Evolutionary conservation across 23 tunicate genomes (phyloP), one percentile per base, ranked within the genome.

Genomic region (Corella eumyota): DNA sequence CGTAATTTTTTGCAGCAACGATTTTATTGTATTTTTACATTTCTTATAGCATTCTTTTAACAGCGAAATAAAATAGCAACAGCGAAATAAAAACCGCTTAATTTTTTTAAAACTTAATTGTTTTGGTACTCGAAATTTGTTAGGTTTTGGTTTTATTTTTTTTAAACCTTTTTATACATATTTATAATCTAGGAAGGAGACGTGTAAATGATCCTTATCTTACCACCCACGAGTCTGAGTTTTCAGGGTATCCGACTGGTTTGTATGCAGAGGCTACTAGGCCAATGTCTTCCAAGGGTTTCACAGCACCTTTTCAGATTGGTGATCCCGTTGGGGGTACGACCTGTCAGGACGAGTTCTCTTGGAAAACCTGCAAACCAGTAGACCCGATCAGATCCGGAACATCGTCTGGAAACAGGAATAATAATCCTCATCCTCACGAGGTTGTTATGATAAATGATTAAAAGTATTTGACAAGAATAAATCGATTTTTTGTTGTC

Each of bases 371-470:
- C 28, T 68, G 55, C 1, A 59, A 57, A 21, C 67, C 56, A 56
- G 71, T 45, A 20, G 77, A 72, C 46, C 96, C 96, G 5, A 88
- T 90, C 15, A 82, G 97, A 36, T 51, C 76, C 2, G 90, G 97
- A 36, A 71, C 91, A 11, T 70, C 80, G 13, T 90, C 91, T 22
- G 97, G 97, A 27, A 64, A 60, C 67, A 61, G 90, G 50, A 63
- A 84, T 25, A 90, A 90, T 59, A 88, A 88, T 35, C 96, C 96
- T 21, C 96, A 88, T 38, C 96, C 96, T 20, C 68, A 79, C 36
- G 74, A 79, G 50, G 96, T 84, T 69, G 50, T 50, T 0, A 4
- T 17, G 13, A n/a, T 32, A 45, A 34, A 21, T 1, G 47, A 33
- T 61, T n/a, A n/a, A n/a, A n/a, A n/a, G n/a, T n/a, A n/a, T n/a